Evolutionary conservation across 2,113 vertebrate genomes (phyloP).

Genomic region (Macquaria australasica): DNA sequence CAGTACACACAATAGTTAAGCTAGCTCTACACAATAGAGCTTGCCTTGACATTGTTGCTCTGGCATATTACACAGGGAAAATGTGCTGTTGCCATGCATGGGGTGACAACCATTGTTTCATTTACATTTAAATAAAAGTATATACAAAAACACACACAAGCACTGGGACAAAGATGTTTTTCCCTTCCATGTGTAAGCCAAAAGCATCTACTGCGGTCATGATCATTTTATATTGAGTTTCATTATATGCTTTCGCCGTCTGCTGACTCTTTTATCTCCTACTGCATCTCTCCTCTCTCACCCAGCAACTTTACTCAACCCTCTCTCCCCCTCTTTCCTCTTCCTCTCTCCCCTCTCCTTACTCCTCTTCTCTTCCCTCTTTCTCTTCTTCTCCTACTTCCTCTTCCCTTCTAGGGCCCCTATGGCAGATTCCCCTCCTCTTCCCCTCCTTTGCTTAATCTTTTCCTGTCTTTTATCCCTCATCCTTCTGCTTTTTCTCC

Average conservation of each 20-base stretch:
- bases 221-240: conserved; percentile 28
- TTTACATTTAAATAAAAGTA: conserved; percentile 15
- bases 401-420: conserved; percentile 23
- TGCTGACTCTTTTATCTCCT: conserved; percentile 32
- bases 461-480: conserved; percentile 51
- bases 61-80: neutral
- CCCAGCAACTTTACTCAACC: neutral
- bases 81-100: neutral
- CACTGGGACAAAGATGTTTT: conserved; percentile 14
- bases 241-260: conserved; percentile 4
- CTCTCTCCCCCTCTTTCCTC: neutral
- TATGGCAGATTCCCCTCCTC: conserved; percentile 36
- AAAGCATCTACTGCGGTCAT: conserved; percentile 12
- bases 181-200: neutral
- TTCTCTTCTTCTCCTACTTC: neutral
- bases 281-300: conserved; percentile 11
- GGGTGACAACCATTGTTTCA: neutral
- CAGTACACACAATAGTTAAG: conserved; percentile 15
- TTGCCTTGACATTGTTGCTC: conserved; percentile 16
- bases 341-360: neutral
- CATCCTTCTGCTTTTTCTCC: conserved; percentile 38
- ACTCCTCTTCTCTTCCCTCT: neutral
- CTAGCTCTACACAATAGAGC: neutral
- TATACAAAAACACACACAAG: neutral
- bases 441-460: conserved; percentile 53